Conservation (phyloP, 2,888 invertebrate species). For the Drosophila neutralis region DNA sequence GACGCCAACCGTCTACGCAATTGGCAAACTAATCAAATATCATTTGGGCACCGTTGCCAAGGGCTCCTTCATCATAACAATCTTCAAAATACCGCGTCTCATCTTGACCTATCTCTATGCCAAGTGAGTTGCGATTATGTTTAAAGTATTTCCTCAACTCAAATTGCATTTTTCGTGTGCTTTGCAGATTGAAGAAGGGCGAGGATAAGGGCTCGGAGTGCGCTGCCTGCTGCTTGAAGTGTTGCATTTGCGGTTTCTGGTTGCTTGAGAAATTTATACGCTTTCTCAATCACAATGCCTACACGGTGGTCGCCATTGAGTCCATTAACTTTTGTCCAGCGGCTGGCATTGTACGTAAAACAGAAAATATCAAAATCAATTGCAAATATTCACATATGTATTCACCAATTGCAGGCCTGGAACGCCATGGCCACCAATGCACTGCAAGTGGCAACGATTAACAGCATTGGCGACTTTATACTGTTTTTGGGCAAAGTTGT, state of each 20-base stretch:
- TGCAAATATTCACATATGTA: background rate
- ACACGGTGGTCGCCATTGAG: slow-evolving; percentile 96
- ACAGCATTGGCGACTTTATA: slow-evolving; percentile 96
- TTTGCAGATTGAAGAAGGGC: slow-evolving; percentile 87
- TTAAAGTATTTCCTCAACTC: background rate
- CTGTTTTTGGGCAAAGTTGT: slow-evolving; percentile 92
- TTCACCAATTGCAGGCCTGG: slow-evolving; percentile 90
- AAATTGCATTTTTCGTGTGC: background rate
- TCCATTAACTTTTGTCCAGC: slow-evolving; percentile 96
- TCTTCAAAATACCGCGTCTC: slow-evolving; percentile 95
- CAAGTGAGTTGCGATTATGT: slow-evolving; percentile 88
- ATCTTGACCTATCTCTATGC: slow-evolving; percentile 95
- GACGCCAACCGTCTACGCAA: slow-evolving; percentile 86
- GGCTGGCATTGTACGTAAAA: slow-evolving; percentile 90
- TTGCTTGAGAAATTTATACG: slow-evolving; percentile 96
- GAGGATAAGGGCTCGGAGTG: slow-evolving; percentile 91
- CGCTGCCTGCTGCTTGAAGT: slow-evolving; percentile 90
- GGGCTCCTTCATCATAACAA: slow-evolving; percentile 96
- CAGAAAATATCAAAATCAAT: background rate
- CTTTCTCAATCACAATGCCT: slow-evolving; percentile 97
- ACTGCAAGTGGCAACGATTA: slow-evolving; percentile 95
- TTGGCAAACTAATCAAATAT: slow-evolving; percentile 92
- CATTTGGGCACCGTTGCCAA: slow-evolving; percentile 98
- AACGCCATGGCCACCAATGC: slow-evolving; percentile 92
- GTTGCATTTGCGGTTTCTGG: slow-evolving; percentile 96